Evolutionary conservation across 2,797 vertebrate species (phyloP).

Genomic region (Odontamblyopus lacepedii): DNA sequence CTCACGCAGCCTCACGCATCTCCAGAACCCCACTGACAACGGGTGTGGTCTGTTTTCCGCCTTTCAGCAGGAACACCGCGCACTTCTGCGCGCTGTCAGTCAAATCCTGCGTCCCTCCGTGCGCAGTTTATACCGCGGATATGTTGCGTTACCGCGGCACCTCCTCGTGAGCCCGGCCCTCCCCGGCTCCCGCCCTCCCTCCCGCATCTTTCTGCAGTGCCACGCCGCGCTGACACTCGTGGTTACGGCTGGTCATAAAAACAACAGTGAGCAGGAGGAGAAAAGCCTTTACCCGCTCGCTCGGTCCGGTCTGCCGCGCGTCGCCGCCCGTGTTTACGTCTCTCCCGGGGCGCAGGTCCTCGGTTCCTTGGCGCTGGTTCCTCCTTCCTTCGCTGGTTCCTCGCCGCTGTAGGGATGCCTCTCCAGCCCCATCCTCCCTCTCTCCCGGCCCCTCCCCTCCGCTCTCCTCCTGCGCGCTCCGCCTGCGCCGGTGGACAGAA

Average conservation of each 20-base stretch:
- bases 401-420: constrained; percentile 48
- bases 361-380: constrained; percentile 61
- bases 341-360: constrained; percentile 52
- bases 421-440: constrained; percentile 27
- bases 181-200: constrained; percentile 40
- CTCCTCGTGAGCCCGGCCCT: constrained; percentile 27
- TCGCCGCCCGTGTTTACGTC: constrained; percentile 42
- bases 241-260: constrained; percentile 46
- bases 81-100: too few relatives aligned
- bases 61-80: neutral
- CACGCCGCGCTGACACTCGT: constrained; percentile 37
- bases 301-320: constrained; percentile 33
- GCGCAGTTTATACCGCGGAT: neutral
- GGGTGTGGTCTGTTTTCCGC: neutral
- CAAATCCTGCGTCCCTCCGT: constrained; percentile 12
- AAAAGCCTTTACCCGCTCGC: constrained; percentile 53
- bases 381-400: constrained; percentile 44
- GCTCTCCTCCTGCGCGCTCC: constrained; percentile 21
- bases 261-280: neutral
- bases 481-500: constrained; percentile 11
- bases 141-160: neutral
- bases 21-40: neutral
- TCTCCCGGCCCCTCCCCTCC: constrained; percentile 32
- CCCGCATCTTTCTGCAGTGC: constrained; percentile 67
- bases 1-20: neutral